Conservation (phyloP, 2,113 vertebrate species). For the Ceuthmochares aereus region DNA sequence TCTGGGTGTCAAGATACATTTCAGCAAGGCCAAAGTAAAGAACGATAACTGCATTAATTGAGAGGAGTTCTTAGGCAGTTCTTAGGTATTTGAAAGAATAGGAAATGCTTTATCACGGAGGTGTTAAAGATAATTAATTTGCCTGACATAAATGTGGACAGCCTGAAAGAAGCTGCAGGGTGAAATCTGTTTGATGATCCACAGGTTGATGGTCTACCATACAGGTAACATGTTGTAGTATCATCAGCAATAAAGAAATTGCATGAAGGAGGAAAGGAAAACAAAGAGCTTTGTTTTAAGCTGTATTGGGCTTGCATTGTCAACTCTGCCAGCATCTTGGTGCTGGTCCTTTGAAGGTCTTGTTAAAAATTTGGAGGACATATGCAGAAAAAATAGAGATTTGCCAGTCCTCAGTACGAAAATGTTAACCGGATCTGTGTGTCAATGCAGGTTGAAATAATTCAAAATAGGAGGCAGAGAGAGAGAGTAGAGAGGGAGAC, state of each 20-base stretch:
- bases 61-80: neutral
- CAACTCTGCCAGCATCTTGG: neutral
- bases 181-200: neutral
- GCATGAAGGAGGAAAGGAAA: neutral
- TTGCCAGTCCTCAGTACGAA: neutral
- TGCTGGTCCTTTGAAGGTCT: neutral
- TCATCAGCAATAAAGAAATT: neutral
- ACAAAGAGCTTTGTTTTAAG: neutral
- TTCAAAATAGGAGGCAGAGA: neutral
- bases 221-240: neutral
- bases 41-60: neutral
- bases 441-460: neutral
- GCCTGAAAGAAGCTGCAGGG: neutral
- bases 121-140: neutral
- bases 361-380: neutral
- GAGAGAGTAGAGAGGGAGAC: neutral
- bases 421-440: neutral
- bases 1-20: neutral
- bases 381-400: neutral
- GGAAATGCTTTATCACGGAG: neutral
- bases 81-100: neutral
- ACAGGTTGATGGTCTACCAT: neutral
- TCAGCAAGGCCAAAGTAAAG: neutral
- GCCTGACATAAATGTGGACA: neutral
- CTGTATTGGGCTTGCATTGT: neutral